Percentiles rank a stretch among this genome's conserved stretches.
phyloP scores from a whole-genome alignment of 2,797 vertebrate genomes.

The Pelochelys cantorii region DNA sequence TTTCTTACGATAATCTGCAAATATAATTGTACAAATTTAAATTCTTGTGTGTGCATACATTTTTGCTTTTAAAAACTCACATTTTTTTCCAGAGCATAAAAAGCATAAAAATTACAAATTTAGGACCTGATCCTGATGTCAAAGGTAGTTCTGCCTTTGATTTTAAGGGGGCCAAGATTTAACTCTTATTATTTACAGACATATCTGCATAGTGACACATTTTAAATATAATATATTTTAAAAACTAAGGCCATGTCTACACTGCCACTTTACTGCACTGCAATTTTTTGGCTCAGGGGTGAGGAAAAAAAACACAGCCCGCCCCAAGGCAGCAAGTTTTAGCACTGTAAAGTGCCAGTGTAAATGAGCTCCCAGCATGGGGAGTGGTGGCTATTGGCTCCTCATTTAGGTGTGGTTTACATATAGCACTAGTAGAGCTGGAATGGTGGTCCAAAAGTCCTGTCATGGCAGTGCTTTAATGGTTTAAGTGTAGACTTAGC shows the following conservation, averaged over 20 bases:
- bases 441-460: too few species aligned
- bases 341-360: too few species aligned
- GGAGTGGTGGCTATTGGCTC: too few species aligned
- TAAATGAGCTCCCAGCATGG: too few species aligned
- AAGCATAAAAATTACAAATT: not conserved
- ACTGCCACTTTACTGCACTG: too few species aligned
- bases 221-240: not conserved
- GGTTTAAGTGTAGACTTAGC: too few species aligned
- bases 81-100: not conserved
- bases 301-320: too few species aligned
- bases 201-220: not conserved
- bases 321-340: too few species aligned
- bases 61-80: accelerated
- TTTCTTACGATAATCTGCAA: slow-evolving; percentile 85
- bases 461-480: too few species aligned
- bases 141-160: not conserved
- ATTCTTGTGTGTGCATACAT: not conserved
- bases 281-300: too few species aligned
- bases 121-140: not conserved
- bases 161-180: not conserved
- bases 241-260: not conserved
- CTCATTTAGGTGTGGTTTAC: too few species aligned
- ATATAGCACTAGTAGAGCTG: too few species aligned
- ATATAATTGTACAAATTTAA: not conserved
- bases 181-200: not conserved